Evolutionary conservation across 2,888 invertebrate species (phyloP), one percentile per base, ranked within the genome.

Genomic region (Physocephala rufipes): DNA sequence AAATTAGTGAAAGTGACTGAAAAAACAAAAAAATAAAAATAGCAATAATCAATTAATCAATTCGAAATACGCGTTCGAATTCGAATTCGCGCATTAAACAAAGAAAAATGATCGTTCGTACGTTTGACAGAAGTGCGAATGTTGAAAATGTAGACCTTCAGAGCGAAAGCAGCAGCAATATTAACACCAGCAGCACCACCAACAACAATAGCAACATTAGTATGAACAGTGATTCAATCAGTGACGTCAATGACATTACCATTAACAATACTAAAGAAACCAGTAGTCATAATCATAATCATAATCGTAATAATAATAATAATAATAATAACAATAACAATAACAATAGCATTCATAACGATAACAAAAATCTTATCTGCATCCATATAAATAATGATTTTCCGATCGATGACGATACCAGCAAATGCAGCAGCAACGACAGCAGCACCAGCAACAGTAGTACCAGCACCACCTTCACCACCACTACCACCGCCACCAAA

Each of bases 151-250:
- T 12, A 45, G 24, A 36, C 36, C 4, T 36, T 4, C 36, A 36
- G 36, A 4, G 28, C 58, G 26, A 58, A 15, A 28, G 28, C 28
- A 58, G 28, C 58, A 16, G 36, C 72, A 72, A 59, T 74, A 74
- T 69, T 74, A 64, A 70, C 67, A 71, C 68, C 76, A 78, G 75
- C 78, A 78, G 76, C 79, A 79, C 13, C 19, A 64, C 26, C 15
- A 49, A 16, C 28, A 30, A 71, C 15, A 59, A 71, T 45, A 73
- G 68, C 69, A 75, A 65, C 53, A 21, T n/a, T 12, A 53, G 43
- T 28, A 53, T 53, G 1, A 67, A 19, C 28, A 43, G 36, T 28
- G 36, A 30, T 19, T 9, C 47, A 43, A 19, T 53, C 66, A 59
- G 2, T 15, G 24, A 36, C 67, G 51, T 47, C 49, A 47, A 47